Base-by-base conservation (phyloP, 2,888 invertebrate species). In the Microplitis manilae region DNA sequence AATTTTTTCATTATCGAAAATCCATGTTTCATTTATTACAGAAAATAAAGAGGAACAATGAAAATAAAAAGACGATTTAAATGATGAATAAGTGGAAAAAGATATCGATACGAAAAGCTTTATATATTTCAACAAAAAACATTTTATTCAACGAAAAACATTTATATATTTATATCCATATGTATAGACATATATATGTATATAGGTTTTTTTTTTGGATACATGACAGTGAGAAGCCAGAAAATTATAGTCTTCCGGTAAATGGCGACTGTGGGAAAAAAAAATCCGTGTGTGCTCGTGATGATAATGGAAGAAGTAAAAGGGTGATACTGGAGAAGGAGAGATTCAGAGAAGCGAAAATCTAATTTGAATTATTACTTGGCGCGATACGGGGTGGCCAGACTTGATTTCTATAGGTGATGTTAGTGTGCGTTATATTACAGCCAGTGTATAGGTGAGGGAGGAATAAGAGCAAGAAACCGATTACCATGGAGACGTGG, bases 331-430 rank as follows among this genome's bases (percentile, higher is more conserved):
- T 68, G 73, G 73, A 78, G 61, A 68, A 71, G 20, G 65, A 64
- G 67, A 73, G 70, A 69, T 60, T 38, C 61, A 70, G 71, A 71
- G 71, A 68, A 40, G 68, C 73, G 73, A 76, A 75, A 79, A 76
- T 77, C 74, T 81, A 81, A 82, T 82, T 81, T 81, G 81, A 79
- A 81, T 82, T 79, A 79, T 82, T 78, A 79, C 79, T 64, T 77
- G 75, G 77, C 70, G 65, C 78, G 77, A 81, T 79, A 77, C 75
- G 78, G 73, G 76, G 75, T 79, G 78, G 75, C 75, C 59, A 50
- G 9, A 50, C 50, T 50, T 50, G 8, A 50, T 50, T 50, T 50
- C 50, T 50, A 50, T 6, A 50, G 61, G 78, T 75, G 79, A 78
- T 76, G 77, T 79, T 77, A 78, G 68, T 68, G 59, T 67, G 75